Evolutionary conservation across 2,888 invertebrate genomes (phyloP).

Genomic region (Empis stercorea): DNA sequence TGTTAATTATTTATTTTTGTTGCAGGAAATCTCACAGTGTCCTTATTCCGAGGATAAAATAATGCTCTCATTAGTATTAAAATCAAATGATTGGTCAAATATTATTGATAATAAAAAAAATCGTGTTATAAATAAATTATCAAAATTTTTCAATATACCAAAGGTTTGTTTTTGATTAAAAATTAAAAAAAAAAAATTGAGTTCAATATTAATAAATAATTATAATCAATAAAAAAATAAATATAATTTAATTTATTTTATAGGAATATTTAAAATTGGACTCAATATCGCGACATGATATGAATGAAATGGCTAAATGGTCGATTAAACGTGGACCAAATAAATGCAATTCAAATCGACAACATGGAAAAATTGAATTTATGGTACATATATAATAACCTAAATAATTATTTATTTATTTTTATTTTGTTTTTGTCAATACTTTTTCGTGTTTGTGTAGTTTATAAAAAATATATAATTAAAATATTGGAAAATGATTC

Average conservation of each 20-base stretch:
- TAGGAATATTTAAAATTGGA: slow-evolving; percentile 33
- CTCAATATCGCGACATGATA: slow-evolving; percentile 27
- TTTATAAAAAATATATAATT: too few species aligned
- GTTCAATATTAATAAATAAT: background rate
- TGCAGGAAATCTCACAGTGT: slow-evolving; percentile 23
- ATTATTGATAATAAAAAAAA: slow-evolving; percentile 26
- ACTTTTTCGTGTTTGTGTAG: too few species aligned
- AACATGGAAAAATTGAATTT: slow-evolving; percentile 32
- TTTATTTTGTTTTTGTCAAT: background rate
- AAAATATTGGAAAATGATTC: too few species aligned
- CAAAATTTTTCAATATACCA: slow-evolving; percentile 35
- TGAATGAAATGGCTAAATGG: slow-evolving; percentile 28
- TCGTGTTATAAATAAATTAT: slow-evolving; percentile 30
- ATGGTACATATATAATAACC: slow-evolving; percentile 24
- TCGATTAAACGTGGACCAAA: slow-evolving; percentile 28
- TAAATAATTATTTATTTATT: background rate
- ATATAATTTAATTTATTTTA: slow-evolving; percentile 4
- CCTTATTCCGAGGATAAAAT: slow-evolving; percentile 28
- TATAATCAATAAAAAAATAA: too few species aligned
- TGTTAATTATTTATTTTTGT: slow-evolving; percentile 1
- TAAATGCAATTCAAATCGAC: slow-evolving; percentile 22
- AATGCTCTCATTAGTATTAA: slow-evolving; percentile 31
- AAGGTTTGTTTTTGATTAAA: slow-evolving; percentile 21
- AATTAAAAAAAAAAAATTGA: background rate
- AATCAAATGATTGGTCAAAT: slow-evolving; percentile 30